Base-by-base conservation (phyloP, 2,797 vertebrate species). In the Poeciliopsis paucimaculata region DNA sequence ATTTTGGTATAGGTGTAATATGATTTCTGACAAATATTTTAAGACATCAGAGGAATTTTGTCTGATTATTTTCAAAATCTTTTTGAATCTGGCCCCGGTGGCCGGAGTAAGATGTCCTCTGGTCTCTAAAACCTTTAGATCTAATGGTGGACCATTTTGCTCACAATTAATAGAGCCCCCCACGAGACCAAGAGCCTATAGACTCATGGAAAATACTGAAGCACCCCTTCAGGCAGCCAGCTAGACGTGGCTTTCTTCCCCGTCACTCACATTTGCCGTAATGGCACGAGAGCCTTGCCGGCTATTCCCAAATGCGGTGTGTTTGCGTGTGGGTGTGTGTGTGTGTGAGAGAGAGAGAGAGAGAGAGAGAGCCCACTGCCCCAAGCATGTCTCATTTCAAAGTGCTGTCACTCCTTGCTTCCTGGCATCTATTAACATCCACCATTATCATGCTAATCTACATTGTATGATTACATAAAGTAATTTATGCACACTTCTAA, bases 391-490 rank as follows among this genome's bases (percentile, higher is more conserved):
- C 97, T 99, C 97, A 97, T 98, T 98, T 98, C 96, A 96, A 97
- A 97, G 96, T 96, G 96, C 97, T 98, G 97, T 97, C 97, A 97
- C 97, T 97, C 97, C 97, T 96, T 96, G 96, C 97, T 97, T 98
- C 97, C 97, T 97, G 97, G 97, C 97, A 97, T 98, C 98, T 97
- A 99, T 99, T 99, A 99, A 98, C 95, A 96, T 97, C 96, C 96
- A 95, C 97, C 97, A 99, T 99, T 99, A 99, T 99, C 97, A 99
- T 99, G 98, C 97, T 98, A 99, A 99, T 99, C 97, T 97, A 96
- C 96, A 96, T 97, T 98, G 97, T 98, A 97, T 98, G 97, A 98
- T 98, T 98, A 98, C 97, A 98, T 97, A 97, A 95, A 97, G 97
- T 98, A 98, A 99, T 99, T 98, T 99, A 99, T 98, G 96, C 98